These are phyloP conservation scores for Hydraecia micacea DNA, from an alignment of 2,888 invertebrate species.

Conservation along the genomic window DNA sequence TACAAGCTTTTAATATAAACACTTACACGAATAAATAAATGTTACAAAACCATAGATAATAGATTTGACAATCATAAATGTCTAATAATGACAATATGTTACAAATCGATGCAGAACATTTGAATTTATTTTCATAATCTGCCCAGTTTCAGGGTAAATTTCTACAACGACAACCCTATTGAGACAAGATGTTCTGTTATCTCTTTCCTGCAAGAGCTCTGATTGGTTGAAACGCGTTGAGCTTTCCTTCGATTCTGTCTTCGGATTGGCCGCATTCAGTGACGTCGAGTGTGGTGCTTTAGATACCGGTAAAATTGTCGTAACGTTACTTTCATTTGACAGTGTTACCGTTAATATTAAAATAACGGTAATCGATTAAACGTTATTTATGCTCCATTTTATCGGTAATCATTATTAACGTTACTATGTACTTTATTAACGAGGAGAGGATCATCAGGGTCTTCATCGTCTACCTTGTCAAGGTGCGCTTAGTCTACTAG, in stretches of 20 bases:
- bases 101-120: not conserved
- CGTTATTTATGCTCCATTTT: too few relatives aligned
- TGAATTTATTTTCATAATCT: not conserved
- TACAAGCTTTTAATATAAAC: not conserved
- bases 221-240: conserved; percentile 70
- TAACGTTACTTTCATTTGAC: too few relatives aligned
- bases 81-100: not conserved
- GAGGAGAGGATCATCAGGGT: too few relatives aligned
- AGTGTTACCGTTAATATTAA: too few relatives aligned
- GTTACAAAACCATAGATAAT: not conserved
- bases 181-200: conserved; percentile 34
- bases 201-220: conserved; percentile 57
- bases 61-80: not conserved
- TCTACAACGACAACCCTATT: conserved; percentile 46
- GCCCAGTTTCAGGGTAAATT: conserved; percentile 54
- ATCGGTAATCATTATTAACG: too few relatives aligned
- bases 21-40: not conserved
- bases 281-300: conserved; percentile 64
- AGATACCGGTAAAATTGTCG: too few relatives aligned
- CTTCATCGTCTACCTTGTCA: too few relatives aligned
- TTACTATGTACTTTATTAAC: too few relatives aligned
- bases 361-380: too few relatives aligned
- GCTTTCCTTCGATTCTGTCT: conserved; percentile 63
- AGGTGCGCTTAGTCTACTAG: too few relatives aligned
- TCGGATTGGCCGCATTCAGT: conserved; percentile 72